Evolutionary conservation across 2,888 invertebrate genomes (phyloP), one percentile per base, ranked within the genome.

Genomic region (Choreutis nemorana): DNA sequence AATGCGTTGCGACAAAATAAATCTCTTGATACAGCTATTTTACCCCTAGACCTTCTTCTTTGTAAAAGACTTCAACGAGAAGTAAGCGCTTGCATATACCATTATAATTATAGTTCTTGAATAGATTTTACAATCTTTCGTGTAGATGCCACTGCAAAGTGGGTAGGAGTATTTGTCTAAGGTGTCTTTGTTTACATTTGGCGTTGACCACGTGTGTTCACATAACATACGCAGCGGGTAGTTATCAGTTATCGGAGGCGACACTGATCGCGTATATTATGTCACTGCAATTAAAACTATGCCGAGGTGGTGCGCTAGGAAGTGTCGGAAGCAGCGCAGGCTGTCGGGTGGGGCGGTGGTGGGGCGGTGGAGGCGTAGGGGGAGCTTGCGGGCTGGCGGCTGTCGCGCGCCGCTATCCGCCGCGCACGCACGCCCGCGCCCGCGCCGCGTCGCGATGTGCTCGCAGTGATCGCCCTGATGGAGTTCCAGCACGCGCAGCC

Each of bases 401-500:
- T 37, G 55, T 52, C 36, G 48, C 45, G 41, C 46, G 46, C 39
- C 33, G 37, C 32, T 40, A 50, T 44, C 44, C 36, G 37, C 32
- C 50, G 50, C 52, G 46, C 44, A 39, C 44, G 45, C 43, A 42
- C 41, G 38, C 39, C 35, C n/a, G n/a, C n/a, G n/a, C n/a, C n/a
- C n/a, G n/a, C n/a, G n/a, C n/a, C 29, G 29, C 36, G 40, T 41
- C 47, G 52, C 57, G 53, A 49, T 48, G 50, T 53, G 54, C 54
- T 54, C 71, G 71, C 70, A 67, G 72, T 71, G 72, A 59, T 55
- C 25, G 29, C 48, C 50, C 26, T 9, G 8, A 79, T 80, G 79
- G 79, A 80, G 63, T 80, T 75, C 58, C 77, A 72, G 55, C 78
- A 72, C 55, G 64, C 50, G 42, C 55, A 66, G 45, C 64, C 65